Percentiles rank a stretch among this genome's conserved stretches.
Conservation (phyloP, 2,113 vertebrate genomes). For the Calidris pugnax region DNA sequence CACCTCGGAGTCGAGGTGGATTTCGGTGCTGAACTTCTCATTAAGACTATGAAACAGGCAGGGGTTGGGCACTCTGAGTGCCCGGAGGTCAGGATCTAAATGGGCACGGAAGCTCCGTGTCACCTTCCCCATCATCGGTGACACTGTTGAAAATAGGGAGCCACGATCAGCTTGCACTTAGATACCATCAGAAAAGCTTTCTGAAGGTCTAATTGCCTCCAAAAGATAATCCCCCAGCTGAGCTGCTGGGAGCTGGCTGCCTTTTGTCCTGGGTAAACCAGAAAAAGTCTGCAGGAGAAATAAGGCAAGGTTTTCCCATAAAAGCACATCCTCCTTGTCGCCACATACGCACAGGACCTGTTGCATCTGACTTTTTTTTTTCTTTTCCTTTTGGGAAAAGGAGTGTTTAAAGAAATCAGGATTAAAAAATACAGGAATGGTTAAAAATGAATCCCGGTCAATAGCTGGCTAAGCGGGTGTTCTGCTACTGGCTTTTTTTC, state of each 20-base stretch:
- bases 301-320: background rate
- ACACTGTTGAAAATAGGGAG: background rate
- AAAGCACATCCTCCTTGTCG: background rate
- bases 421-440: background rate
- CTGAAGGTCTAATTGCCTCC: background rate
- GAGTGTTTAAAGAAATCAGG: background rate
- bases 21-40: background rate
- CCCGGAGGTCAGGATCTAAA: background rate
- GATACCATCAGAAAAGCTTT: background rate
- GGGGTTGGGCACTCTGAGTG: background rate
- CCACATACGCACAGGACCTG: background rate
- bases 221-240: background rate
- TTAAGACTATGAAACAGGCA: background rate
- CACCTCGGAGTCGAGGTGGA: background rate
- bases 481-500: rapidly evolving
- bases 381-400: background rate
- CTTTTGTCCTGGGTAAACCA: background rate
- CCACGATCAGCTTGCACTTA: background rate
- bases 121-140: background rate
- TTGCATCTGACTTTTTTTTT: background rate
- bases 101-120: rapidly evolving
- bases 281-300: background rate
- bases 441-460: background rate
- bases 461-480: background rate
- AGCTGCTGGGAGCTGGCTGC: background rate